Percentiles rank a stretch among this genome's conserved stretches.
Conservation (phyloP, 2,113 vertebrate species). For the Chaenocephalus aceratus region DNA sequence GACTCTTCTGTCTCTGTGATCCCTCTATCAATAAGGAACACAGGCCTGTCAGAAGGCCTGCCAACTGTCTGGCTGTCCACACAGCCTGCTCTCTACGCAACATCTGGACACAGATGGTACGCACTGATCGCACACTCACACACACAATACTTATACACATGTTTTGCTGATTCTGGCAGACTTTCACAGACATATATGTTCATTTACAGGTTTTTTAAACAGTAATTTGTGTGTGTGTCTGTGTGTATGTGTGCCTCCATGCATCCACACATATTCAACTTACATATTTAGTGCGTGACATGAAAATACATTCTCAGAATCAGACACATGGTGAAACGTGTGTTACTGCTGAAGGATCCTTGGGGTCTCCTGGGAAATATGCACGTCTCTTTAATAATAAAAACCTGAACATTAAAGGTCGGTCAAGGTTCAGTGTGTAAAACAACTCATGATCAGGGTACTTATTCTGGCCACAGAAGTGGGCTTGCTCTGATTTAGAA, state of each 20-base stretch:
- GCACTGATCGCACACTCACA: slow-evolving; percentile 46
- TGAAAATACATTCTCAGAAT: background rate
- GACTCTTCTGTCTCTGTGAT: slow-evolving; percentile 78
- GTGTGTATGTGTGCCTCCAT: background rate
- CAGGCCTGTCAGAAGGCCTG: slow-evolving; percentile 79
- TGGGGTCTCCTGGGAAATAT: slow-evolving; percentile 67
- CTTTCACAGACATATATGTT: slow-evolving; percentile 39
- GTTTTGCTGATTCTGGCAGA: slow-evolving; percentile 54
- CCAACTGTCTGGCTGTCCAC: slow-evolving; percentile 78
- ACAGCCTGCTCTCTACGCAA: slow-evolving; percentile 69
- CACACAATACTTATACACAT: slow-evolving; percentile 33
- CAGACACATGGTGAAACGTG: slow-evolving; percentile 33
- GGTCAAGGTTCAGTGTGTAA: slow-evolving; percentile 53
- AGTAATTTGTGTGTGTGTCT: background rate
- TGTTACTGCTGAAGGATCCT: slow-evolving; percentile 42
- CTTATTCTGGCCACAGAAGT: slow-evolving; percentile 10
- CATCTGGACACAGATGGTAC: slow-evolving; percentile 83
- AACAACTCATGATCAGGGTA: slow-evolving; percentile 27
- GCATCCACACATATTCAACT: slow-evolving; percentile 4
- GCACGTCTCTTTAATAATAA: slow-evolving; percentile 62
- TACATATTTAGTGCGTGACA: background rate
- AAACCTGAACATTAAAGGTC: slow-evolving; percentile 54
- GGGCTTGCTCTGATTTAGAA: background rate
- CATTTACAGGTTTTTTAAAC: slow-evolving; percentile 44
- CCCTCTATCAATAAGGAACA: slow-evolving; percentile 81